Percentiles rank a stretch among this genome's conserved stretches.
phyloP scores from a whole-genome alignment of 2,888 invertebrate genomes.

The Cantharis nigra region DNA sequence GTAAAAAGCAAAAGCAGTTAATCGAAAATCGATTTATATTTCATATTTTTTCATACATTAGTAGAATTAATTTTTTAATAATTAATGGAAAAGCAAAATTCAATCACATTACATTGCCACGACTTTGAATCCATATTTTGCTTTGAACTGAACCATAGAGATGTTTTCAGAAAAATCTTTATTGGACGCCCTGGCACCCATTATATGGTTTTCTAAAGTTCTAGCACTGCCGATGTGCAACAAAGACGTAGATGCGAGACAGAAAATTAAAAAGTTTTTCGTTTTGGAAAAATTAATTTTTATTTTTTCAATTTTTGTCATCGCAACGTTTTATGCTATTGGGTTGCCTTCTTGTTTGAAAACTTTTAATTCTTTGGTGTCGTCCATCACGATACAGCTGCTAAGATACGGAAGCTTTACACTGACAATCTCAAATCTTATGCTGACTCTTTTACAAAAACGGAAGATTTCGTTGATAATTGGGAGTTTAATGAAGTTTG shows the following conservation, averaged over 20 bases:
- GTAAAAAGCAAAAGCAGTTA: not conserved
- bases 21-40: not conserved
- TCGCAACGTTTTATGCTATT: not conserved
- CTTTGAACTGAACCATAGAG: not conserved
- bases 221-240: not conserved
- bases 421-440: not conserved
- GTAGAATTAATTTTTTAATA: not conserved
- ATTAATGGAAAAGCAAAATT: not conserved
- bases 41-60: not conserved
- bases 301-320: not conserved
- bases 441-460: not conserved
- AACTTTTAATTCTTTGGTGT: not conserved
- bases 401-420: not conserved
- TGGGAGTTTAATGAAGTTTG: not conserved
- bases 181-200: not conserved
- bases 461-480: not conserved
- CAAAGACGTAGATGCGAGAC: not conserved
- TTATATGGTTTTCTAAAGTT: slow-evolving; percentile 5
- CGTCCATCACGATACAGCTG: not conserved
- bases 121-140: not conserved
- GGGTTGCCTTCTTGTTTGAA: not conserved
- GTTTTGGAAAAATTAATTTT: not conserved
- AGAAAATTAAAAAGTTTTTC: not conserved
- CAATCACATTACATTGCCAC: not conserved
- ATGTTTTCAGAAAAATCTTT: not conserved